Percentiles rank a stretch among this genome's conserved stretches.
phyloP scores from a whole-genome alignment of 1,140 invertebrate genomes.

The Ericerus pela region DNA sequence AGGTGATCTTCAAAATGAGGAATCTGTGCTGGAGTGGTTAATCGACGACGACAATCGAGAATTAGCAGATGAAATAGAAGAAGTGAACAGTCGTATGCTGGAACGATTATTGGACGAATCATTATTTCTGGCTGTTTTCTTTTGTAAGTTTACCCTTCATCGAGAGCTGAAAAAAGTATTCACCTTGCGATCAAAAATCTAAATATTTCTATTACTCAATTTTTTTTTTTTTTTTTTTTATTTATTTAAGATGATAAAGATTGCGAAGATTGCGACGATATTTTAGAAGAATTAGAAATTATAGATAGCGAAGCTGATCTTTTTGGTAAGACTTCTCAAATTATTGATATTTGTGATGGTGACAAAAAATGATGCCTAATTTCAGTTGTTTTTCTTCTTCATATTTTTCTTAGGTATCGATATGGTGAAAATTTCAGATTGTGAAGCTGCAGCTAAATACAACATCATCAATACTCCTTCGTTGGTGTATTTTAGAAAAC shows the following conservation, averaged over 20 bases:
- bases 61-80: slow-evolving; percentile 85
- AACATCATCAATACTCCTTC: slow-evolving; percentile 68
- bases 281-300: slow-evolving; percentile 73
- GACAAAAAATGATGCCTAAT: not conserved
- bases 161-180: too few species aligned
- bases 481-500: slow-evolving; percentile 78
- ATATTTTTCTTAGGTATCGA: slow-evolving; percentile 51
- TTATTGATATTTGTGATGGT: not conserved
- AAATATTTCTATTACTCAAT: too few species aligned
- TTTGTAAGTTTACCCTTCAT: slow-evolving; percentile 58
- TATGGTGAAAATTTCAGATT: slow-evolving; percentile 83
- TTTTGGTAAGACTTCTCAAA: slow-evolving; percentile 42
- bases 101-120: slow-evolving; percentile 74
- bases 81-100: slow-evolving; percentile 79
- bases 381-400: not conserved
- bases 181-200: too few species aligned
- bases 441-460: slow-evolving; percentile 64
- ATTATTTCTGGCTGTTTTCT: slow-evolving; percentile 77
- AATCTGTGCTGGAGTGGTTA: slow-evolving; percentile 80
- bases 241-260: slow-evolving; percentile 65
- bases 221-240: not conserved
- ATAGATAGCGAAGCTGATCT: slow-evolving; percentile 87
- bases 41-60: slow-evolving; percentile 88
- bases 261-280: slow-evolving; percentile 75
- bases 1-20: slow-evolving; percentile 81